Evolutionary conservation across 2,888 invertebrate genomes (phyloP), one percentile per base, ranked within the genome.

Genomic region (Conomelus anceps): DNA sequence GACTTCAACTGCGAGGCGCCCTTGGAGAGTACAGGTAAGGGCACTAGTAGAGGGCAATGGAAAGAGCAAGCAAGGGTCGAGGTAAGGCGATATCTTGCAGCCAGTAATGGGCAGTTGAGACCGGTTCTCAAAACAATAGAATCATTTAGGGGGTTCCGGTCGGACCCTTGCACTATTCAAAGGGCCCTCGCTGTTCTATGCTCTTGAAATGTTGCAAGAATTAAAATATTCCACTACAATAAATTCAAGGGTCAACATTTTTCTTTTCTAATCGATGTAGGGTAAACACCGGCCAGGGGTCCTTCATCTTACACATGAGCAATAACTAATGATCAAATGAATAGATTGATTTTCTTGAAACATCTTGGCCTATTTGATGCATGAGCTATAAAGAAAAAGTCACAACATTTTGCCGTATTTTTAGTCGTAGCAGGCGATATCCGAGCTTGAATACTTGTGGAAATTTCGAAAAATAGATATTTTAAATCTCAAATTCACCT

Each of bases 251-350:
- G 88, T 88, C 88, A 88, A 87, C 85, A 90, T 90, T 90, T 90
- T 90, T 90, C 90, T 89, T 88, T 89, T 89, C 89, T 90, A 88
- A 90, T 90, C 90, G 89, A 88, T 34, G 89, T 85, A 89, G 90
- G 90, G 90, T 90, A 90, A 90, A 90, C 90, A 90, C 88, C 22
- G 23, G 88, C 85, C 85, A 89, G 89, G 89, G 90, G 90, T 87
- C 34, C 34, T 34, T 34, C 34, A 13, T 34, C 34, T 34, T 34
- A 34, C 34, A 34, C 34, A 17, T 13, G 17, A 17, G 34, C 9
- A 34, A 17, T 11, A 34, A 34, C 34, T 34, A 34, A 34, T 34
- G 34, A 34, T 34, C 85, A 24, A 85, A 22, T 85, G 90, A 89
- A 89, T 88, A 89, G 89, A 85, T 87, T 29, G 41, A 23, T 24